phyloP scores from a whole-genome alignment of 2,888 invertebrate genomes.

The Coenonympha glycerion region DNA sequence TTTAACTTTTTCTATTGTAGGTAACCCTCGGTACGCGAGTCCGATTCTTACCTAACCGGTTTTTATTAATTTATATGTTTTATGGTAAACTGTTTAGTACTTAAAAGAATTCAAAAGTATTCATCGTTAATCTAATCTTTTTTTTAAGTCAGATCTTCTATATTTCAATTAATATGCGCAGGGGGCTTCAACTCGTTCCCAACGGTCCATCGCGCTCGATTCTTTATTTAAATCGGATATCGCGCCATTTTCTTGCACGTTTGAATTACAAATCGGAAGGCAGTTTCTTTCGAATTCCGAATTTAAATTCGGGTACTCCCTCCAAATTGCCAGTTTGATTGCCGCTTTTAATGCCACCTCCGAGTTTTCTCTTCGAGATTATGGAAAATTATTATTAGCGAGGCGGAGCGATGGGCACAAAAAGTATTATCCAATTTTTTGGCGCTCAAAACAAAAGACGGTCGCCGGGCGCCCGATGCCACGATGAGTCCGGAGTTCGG shows the following conservation, averaged over 20 bases:
- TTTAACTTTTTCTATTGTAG: too few species aligned
- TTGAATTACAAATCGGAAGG: slow-evolving; percentile 72
- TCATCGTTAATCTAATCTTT: slow-evolving; percentile 5
- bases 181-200: slow-evolving; percentile 21
- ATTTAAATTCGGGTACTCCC: slow-evolving; percentile 59
- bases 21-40: too few species aligned
- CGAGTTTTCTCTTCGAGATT: slow-evolving; percentile 54
- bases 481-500: slow-evolving; percentile 43
- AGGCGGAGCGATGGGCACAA: slow-evolving; percentile 34
- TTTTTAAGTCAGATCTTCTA: slow-evolving; percentile 2
- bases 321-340: slow-evolving; percentile 68
- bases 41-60: too few species aligned
- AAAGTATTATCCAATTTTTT: slow-evolving; percentile 29
- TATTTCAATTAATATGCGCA: slow-evolving; percentile 17
- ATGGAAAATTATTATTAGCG: slow-evolving; percentile 41
- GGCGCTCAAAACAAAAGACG: slow-evolving; percentile 33
- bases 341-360: slow-evolving; percentile 64
- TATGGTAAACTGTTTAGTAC: neutral
- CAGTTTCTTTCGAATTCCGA: slow-evolving; percentile 63
- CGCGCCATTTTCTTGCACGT: slow-evolving; percentile 62
- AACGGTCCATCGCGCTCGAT: slow-evolving; percentile 31
- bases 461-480: slow-evolving; percentile 29
- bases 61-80: slow-evolving; percentile 5
- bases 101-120: neutral
- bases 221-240: slow-evolving; percentile 65